Conservation (phyloP, 1,140 invertebrate genomes). For the Camponotus vicinus region DNA sequence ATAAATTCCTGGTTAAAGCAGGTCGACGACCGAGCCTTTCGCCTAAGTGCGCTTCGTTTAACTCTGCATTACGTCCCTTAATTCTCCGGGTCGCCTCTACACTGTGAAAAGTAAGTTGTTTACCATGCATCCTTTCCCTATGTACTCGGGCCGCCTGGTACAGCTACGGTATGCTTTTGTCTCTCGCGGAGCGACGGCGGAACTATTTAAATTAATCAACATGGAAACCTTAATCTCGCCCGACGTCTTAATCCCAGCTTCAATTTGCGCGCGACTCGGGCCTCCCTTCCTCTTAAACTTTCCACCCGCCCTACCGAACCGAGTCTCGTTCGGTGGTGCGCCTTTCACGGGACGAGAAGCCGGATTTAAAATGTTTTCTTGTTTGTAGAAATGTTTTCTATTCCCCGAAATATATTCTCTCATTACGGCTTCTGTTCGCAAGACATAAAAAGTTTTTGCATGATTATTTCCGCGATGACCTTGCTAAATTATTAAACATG, state of each 20-base stretch:
- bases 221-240: conserved; percentile 73
- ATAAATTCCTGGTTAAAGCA: conserved; percentile 22
- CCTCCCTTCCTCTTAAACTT: conserved; percentile 49
- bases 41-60: conserved; percentile 61
- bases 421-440: background rate
- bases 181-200: conserved; percentile 52
- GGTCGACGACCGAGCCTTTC: conserved; percentile 40
- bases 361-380: conserved; percentile 31
- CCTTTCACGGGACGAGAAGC: conserved; percentile 48
- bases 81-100: conserved; percentile 43
- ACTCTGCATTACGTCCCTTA: conserved; percentile 55
- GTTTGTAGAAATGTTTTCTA: too few relatives aligned
- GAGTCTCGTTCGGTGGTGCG: conserved; percentile 1
- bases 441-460: background rate
- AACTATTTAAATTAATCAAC: conserved; percentile 78
- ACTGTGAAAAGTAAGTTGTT: conserved; percentile 65
- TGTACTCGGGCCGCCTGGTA: conserved; percentile 10
- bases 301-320: conserved; percentile 20
- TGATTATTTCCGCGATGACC: background rate
- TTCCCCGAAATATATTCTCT: conserved; percentile 33
- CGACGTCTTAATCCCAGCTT: conserved; percentile 76
- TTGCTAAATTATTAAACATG: background rate
- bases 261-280: conserved; percentile 70
- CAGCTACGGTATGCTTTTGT: conserved; percentile 63
- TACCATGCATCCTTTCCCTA: conserved; percentile 60